These are phyloP conservation scores for Molanna angustata DNA, from an alignment of 2,888 invertebrate genomes.

Conservation along the genomic window DNA sequence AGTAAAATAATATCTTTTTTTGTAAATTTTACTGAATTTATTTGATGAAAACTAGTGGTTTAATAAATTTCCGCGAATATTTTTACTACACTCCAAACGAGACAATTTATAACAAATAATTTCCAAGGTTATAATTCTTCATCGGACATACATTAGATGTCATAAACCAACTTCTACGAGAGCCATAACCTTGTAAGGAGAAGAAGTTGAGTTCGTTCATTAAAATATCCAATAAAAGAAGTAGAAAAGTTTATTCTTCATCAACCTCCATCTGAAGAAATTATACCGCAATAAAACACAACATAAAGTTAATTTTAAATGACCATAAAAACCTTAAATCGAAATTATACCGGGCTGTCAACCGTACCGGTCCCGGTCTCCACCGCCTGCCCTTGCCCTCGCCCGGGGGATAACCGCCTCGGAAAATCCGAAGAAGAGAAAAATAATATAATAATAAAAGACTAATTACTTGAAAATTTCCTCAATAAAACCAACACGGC, in stretches of 20 bases:
- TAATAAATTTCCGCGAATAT: too few relatives aligned
- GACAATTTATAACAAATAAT: too few relatives aligned
- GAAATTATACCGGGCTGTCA: constrained; percentile 25
- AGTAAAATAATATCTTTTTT: too few relatives aligned
- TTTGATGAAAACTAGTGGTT: too few relatives aligned
- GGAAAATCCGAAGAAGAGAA: constrained; percentile 44
- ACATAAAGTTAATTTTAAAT: constrained; percentile 39
- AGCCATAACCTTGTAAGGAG: too few relatives aligned
- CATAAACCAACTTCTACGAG: too few relatives aligned
- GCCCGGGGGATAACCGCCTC: constrained; percentile 15
- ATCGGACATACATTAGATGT: too few relatives aligned
- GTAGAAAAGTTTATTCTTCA: constrained; percentile 2
- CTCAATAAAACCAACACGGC: constrained; percentile 54
- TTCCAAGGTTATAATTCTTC: too few relatives aligned
- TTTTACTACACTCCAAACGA: too few relatives aligned
- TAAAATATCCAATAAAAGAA: constrained; percentile 6
- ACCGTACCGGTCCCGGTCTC: constrained; percentile 34
- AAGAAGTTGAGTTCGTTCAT: too few relatives aligned
- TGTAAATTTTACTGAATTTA: too few relatives aligned
- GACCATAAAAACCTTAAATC: constrained; percentile 32
- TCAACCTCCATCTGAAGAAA: constrained; percentile 14
- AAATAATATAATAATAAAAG: constrained; percentile 59
- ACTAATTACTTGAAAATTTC: constrained; percentile 54
- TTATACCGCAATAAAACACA: constrained; percentile 31
- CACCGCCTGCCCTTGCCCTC: constrained; percentile 31